Percentiles rank a stretch among this genome's conserved stretches.
Evolutionary conservation across 2,113 vertebrate genomes (phyloP).

Genomic region (Trematomus loennbergii): DNA sequence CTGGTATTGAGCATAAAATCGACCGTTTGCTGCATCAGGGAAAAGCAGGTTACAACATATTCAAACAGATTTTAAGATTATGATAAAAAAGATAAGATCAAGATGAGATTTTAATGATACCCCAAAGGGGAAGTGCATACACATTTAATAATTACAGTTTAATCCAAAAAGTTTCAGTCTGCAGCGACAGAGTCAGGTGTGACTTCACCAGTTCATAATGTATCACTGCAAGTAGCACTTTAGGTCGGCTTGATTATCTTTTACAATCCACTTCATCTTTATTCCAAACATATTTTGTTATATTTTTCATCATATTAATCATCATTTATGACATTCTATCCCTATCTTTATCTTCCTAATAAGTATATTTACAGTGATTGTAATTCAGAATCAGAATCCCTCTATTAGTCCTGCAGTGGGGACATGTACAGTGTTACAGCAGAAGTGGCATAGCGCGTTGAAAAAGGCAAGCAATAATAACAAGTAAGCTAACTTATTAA

Average conservation of each 20-base stretch:
- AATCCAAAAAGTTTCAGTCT: conserved; percentile 50
- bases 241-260: neutral
- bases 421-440: too few species aligned
- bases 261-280: too few species aligned
- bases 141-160: conserved; percentile 62
- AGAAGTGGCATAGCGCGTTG: too few species aligned
- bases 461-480: too few species aligned
- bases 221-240: conserved; percentile 6
- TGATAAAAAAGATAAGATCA: conserved; percentile 69
- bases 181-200: conserved; percentile 30
- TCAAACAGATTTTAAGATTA: conserved; percentile 69
- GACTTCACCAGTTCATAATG: conserved; percentile 8
- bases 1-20: conserved; percentile 5
- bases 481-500: too few species aligned
- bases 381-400: too few species aligned
- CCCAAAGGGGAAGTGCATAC: conserved; percentile 63
- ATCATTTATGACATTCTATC: too few species aligned
- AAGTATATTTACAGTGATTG: neutral
- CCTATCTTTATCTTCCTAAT: neutral
- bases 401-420: too few species aligned
- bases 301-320: too few species aligned
- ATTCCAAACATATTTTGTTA: too few species aligned
- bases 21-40: conserved; percentile 52
- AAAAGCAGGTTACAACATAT: conserved; percentile 71
- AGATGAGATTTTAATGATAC: conserved; percentile 73